A percentile compares a stretch with the other conserved stretches of the same genome.
phyloP scores from a whole-genome alignment of 2,888 invertebrate species.

The Agriopis marginaria region DNA sequence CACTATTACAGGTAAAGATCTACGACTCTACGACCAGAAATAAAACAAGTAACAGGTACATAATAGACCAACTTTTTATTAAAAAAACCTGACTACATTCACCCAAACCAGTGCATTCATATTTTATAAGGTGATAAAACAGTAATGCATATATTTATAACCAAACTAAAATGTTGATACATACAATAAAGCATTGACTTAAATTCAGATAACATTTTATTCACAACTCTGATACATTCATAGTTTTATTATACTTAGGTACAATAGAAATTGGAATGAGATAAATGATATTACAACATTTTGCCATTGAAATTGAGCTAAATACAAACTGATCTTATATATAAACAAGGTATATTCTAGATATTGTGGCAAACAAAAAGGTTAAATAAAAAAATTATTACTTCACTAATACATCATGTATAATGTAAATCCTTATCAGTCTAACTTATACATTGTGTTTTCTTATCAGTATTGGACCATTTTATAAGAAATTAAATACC shows the following conservation, averaged over 20 bases:
- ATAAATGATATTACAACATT: conserved; percentile 7
- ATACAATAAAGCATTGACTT: conserved; percentile 3
- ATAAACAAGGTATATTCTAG: background rate
- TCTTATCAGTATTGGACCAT: conserved; percentile 76
- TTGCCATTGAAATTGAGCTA: conserved; percentile 12
- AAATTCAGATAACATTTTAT: conserved; percentile 11
- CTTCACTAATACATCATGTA: conserved; percentile 11
- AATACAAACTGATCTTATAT: background rate
- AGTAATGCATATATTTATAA: conserved; percentile 49
- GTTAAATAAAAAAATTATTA: conserved; percentile 1
- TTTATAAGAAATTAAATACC: conserved; percentile 50
- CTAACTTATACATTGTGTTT: conserved; percentile 62
- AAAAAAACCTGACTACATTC: conserved; percentile 80
- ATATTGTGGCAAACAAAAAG: background rate
- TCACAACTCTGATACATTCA: background rate
- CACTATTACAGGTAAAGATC: too few species aligned
- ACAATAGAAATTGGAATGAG: conserved; percentile 37
- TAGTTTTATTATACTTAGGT: background rate
- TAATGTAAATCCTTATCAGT: conserved; percentile 51
- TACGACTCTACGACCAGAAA: background rate
- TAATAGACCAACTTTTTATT: conserved; percentile 74
- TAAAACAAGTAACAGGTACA: conserved; percentile 48
- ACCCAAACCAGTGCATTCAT: conserved; percentile 83
- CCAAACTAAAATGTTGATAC: conserved; percentile 48
- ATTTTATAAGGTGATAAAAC: conserved; percentile 30